Conservation (phyloP, 2,797 vertebrate genomes). For the Emydoidea blandingii region DNA sequence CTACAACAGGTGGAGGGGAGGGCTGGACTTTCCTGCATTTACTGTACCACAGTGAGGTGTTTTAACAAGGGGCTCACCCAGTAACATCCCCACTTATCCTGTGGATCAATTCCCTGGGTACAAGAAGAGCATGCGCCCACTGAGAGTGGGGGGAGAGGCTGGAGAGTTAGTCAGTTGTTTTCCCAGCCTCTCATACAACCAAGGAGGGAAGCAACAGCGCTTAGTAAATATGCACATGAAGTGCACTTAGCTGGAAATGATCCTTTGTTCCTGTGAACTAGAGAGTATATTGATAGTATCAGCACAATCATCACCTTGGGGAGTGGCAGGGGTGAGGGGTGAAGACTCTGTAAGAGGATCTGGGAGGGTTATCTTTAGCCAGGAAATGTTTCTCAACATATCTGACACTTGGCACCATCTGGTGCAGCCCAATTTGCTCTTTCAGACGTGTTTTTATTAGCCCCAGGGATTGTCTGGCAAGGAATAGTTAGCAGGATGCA, state of each 20-base stretch:
- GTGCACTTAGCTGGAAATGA: not conserved
- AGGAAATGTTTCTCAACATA: not conserved
- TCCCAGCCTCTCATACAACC: not conserved
- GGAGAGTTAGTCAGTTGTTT: not conserved
- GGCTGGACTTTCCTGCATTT: not conserved
- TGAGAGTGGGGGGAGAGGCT: not conserved
- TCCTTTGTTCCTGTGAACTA: not conserved
- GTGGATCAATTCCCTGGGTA: not conserved
- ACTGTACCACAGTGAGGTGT: not conserved
- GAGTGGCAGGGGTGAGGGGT: rapidly evolving
- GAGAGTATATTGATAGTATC: not conserved
- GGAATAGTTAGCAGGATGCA: not conserved
- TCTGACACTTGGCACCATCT: not conserved
- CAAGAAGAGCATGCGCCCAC: not conserved
- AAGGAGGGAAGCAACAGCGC: not conserved
- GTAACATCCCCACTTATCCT: not conserved
- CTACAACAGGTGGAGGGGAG: not conserved
- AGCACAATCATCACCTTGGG: not conserved
- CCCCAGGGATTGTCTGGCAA: not conserved
- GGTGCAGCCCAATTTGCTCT: not conserved
- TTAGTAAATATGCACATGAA: not conserved
- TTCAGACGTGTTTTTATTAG: not conserved
- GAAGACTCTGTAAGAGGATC: not conserved
- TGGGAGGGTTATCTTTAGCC: not conserved
- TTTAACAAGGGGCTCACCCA: not conserved